phyloP scores from a whole-genome alignment of 1,140 invertebrate species.

The Phymastichus coffea region DNA sequence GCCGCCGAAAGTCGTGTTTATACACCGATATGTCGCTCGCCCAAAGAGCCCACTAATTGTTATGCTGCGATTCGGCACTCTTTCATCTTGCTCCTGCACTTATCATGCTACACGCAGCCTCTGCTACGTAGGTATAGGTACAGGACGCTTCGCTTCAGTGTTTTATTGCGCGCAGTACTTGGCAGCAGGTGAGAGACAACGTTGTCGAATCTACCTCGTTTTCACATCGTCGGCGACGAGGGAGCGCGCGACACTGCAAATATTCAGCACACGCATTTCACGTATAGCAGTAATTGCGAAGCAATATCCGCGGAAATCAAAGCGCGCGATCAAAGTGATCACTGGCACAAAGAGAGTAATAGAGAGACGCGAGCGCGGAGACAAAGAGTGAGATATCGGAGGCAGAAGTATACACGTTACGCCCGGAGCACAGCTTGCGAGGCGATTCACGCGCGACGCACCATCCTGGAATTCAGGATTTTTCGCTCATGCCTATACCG shows the following conservation, averaged over 20 bases:
- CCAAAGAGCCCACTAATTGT: constrained; percentile 7
- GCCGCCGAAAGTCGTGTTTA: constrained; percentile 8
- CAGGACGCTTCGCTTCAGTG: too few species aligned
- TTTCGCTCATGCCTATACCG: too few species aligned
- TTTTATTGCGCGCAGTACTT: too few species aligned
- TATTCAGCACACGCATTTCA: too few species aligned
- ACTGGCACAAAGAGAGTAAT: background rate
- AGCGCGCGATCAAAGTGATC: background rate
- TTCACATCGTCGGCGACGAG: too few species aligned
- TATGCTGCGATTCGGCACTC: background rate
- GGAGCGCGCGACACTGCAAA: too few species aligned
- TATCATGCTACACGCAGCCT: too few species aligned
- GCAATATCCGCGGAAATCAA: background rate
- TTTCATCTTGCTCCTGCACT: background rate
- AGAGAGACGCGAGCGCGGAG: constrained; percentile 10
- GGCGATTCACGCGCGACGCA: constrained; percentile 33
- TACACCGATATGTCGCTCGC: constrained; percentile 6
- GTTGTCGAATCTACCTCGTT: too few species aligned
- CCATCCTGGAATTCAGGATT: constrained; percentile 32
- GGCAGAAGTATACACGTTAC: too few species aligned
- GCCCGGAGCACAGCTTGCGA: constrained; percentile 10
- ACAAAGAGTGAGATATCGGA: constrained; percentile 10
- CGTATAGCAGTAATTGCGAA: too few species aligned
- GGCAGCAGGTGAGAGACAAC: too few species aligned
- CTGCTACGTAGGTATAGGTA: too few species aligned